phyloP scores from a whole-genome alignment of 2,113 vertebrate genomes.

The Vicugna pacos region DNA sequence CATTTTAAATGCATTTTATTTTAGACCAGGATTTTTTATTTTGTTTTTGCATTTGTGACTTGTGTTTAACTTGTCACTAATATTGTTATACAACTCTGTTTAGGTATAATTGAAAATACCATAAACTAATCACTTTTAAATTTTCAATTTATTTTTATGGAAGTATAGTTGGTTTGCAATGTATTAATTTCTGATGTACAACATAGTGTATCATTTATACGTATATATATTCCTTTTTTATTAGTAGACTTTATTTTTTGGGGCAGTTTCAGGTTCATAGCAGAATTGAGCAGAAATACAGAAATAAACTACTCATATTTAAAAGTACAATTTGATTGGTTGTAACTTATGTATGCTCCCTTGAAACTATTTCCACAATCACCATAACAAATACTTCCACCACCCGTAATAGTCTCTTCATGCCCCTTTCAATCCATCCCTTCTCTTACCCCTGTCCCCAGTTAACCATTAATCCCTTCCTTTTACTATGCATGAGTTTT shows the following conservation, averaged over 20 bases:
- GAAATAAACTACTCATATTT: not conserved
- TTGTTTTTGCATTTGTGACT: not conserved
- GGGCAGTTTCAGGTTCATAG: too few relatives aligned
- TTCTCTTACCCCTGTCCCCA: not conserved
- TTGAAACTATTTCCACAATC: not conserved
- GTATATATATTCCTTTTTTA: too few relatives aligned
- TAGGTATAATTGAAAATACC: not conserved
- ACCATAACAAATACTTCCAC: not conserved
- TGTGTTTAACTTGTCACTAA: not conserved
- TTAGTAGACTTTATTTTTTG: too few relatives aligned
- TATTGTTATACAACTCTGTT: not conserved
- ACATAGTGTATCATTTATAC: too few relatives aligned
- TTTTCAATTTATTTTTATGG: too few relatives aligned
- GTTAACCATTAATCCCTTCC: not conserved
- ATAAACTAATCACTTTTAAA: not conserved
- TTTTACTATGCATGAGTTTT: not conserved
- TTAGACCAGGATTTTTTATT: not conserved
- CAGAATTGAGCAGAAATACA: too few relatives aligned
- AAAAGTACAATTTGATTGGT: not conserved
- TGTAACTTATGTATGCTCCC: not conserved
- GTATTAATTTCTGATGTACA: too few relatives aligned
- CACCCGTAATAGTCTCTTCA: not conserved
- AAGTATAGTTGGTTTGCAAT: too few relatives aligned
- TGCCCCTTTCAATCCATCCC: not conserved
- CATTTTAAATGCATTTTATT: constrained; percentile 2